A percentile compares a stretch with the other conserved stretches of the same genome.
These are phyloP conservation scores for Axis porcinus DNA, from an alignment of 2,113 vertebrate genomes.

Conservation along the genomic window DNA sequence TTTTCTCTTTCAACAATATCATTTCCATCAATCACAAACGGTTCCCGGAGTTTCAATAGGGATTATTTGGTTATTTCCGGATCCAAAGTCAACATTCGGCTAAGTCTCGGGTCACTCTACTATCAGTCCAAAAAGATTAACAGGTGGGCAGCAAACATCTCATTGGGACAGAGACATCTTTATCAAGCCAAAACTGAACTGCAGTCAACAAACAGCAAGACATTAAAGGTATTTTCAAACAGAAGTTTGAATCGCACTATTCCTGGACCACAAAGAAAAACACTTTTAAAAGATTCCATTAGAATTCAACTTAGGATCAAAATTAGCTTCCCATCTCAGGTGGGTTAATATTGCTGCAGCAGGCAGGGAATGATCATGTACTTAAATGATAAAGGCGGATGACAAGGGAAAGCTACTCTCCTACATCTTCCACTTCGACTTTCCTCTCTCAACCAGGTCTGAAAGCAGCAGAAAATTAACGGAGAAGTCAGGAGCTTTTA, in stretches of 20 bases:
- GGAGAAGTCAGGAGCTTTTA: not conserved
- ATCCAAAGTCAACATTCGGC: not conserved
- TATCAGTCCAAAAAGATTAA: not conserved
- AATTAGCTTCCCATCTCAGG: not conserved
- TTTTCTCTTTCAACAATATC: constrained; percentile 30
- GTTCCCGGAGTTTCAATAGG: not conserved
- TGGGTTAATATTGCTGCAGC: not conserved
- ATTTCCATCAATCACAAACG: not conserved
- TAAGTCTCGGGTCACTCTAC: not conserved
- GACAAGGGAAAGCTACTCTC: not conserved
- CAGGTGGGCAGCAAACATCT: not conserved
- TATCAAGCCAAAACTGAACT: not conserved
- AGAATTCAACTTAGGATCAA: not conserved
- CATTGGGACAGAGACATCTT: not conserved
- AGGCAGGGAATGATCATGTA: not conserved
- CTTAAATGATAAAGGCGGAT: not conserved
- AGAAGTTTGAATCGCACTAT: not conserved
- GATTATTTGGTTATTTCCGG: not conserved
- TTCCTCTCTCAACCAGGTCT: not conserved
- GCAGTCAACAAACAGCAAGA: not conserved
- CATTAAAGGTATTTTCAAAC: not conserved
- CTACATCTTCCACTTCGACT: not conserved
- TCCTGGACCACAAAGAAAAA: not conserved
- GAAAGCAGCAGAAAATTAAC: not conserved
- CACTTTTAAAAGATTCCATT: not conserved